These are phyloP conservation scores for Sternarchorhynchus goeldii DNA, from an alignment of 2,797 vertebrate genomes.

Conservation along the genomic window DNA sequence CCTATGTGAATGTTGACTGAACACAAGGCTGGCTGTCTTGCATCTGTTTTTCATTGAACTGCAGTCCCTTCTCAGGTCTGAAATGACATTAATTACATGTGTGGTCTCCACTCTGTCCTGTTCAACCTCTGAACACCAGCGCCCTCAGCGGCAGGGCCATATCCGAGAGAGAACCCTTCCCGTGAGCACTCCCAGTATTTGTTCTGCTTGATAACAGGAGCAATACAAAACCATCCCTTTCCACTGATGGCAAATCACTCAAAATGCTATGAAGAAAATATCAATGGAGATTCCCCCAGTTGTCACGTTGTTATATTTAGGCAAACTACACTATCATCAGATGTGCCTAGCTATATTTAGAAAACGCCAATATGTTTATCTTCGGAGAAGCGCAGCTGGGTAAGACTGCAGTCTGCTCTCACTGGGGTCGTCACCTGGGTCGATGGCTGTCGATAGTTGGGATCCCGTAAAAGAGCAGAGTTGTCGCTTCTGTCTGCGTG, in stretches of 20 bases:
- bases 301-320: not conserved
- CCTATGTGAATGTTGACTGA: slow-evolving; percentile 1
- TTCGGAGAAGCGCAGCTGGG: too few species aligned
- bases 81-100: slow-evolving; percentile 76
- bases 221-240: not conserved
- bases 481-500: too few species aligned
- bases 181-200: not conserved
- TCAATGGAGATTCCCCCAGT: not conserved
- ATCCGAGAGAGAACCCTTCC: not conserved
- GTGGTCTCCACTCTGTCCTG: slow-evolving; percentile 61
- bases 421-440: too few species aligned
- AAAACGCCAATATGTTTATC: too few species aligned
- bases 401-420: too few species aligned
- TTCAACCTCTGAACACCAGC: slow-evolving; percentile 16
- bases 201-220: not conserved
- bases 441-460: too few species aligned
- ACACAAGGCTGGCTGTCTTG: not conserved
- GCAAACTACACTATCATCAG: not conserved
- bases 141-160: not conserved
- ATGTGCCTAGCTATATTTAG: too few species aligned
- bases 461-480: too few species aligned
- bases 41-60: slow-evolving; percentile 55
- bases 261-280: not conserved
- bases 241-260: not conserved
- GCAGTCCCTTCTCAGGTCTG: slow-evolving; percentile 58